Evolutionary conservation across 2,113 vertebrate genomes (phyloP).

Genomic region (Elaphurus davidianus): DNA sequence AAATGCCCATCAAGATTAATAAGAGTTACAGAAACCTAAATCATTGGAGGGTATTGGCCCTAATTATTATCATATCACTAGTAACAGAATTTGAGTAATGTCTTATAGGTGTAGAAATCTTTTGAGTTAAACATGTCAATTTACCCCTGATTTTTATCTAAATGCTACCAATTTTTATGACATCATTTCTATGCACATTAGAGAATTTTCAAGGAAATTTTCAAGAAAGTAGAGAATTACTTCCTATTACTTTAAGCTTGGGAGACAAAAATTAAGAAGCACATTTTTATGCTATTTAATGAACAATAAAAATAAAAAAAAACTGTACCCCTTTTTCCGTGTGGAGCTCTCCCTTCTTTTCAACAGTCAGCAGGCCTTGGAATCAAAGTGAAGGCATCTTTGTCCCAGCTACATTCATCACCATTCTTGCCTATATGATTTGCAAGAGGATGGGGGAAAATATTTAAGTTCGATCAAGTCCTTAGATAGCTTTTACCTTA

Average conservation of each 20-base stretch:
- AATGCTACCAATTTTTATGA: not conserved
- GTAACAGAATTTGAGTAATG: not conserved
- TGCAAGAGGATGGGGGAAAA: not conserved
- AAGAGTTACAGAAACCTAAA: conserved; percentile 40
- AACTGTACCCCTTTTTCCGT: not conserved
- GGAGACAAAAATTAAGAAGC: not conserved
- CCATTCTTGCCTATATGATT: not conserved
- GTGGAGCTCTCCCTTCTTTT: not conserved
- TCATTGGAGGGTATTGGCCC: not conserved
- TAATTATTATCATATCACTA: not conserved
- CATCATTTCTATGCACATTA: not conserved
- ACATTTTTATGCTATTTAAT: not conserved
- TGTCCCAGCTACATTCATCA: not conserved
- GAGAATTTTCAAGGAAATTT: not conserved
- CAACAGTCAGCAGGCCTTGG: not conserved
- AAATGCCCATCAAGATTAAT: conserved; percentile 44
- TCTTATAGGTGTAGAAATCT: conserved; percentile 15
- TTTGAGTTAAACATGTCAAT: not conserved
- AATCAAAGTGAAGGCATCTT: not conserved
- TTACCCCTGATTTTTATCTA: not conserved
- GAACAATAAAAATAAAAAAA: not conserved
- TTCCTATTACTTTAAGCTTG: not conserved
- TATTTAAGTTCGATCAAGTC: not conserved
- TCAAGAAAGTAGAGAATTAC: not conserved
- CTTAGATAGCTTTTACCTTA: conserved; percentile 25